These are phyloP conservation scores for Rhinopomastus cyanomelas DNA, from an alignment of 2,113 vertebrate genomes.

Conservation along the genomic window DNA sequence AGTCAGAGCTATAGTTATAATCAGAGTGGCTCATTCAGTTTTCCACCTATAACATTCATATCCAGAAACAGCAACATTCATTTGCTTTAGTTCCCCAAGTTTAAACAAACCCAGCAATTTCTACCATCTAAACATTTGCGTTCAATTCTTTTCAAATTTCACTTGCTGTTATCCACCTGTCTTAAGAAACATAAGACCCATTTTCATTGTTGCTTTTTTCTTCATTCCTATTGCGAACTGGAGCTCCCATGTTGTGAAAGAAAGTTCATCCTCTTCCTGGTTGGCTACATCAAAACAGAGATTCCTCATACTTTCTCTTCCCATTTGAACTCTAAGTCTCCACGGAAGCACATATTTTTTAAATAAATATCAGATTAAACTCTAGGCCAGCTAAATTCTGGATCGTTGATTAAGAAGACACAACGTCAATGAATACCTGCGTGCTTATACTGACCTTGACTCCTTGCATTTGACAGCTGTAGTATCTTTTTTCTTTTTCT, in stretches of 20 bases:
- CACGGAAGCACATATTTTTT: background rate
- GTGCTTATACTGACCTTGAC: background rate
- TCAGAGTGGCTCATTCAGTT: background rate
- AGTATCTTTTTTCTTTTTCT: background rate
- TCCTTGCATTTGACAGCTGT: background rate
- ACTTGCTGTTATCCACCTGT: background rate
- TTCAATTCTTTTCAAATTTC: background rate
- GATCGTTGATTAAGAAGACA: background rate
- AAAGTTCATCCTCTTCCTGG: background rate
- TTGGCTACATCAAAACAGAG: background rate
- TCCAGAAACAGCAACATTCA: rapidly evolving
- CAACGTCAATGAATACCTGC: background rate
- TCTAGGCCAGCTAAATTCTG: background rate
- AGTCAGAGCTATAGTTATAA: background rate
- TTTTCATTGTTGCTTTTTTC: background rate
- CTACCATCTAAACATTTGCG: background rate
- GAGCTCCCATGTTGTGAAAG: background rate
- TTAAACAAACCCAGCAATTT: background rate
- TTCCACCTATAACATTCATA: background rate
- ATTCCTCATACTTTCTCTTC: background rate
- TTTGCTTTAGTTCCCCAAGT: background rate
- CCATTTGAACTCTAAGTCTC: background rate
- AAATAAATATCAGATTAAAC: background rate
- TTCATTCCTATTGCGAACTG: background rate
- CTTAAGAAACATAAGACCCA: background rate